Conservation (phyloP, 1,140 invertebrate species). For the Drosophila baimaii region DNA sequence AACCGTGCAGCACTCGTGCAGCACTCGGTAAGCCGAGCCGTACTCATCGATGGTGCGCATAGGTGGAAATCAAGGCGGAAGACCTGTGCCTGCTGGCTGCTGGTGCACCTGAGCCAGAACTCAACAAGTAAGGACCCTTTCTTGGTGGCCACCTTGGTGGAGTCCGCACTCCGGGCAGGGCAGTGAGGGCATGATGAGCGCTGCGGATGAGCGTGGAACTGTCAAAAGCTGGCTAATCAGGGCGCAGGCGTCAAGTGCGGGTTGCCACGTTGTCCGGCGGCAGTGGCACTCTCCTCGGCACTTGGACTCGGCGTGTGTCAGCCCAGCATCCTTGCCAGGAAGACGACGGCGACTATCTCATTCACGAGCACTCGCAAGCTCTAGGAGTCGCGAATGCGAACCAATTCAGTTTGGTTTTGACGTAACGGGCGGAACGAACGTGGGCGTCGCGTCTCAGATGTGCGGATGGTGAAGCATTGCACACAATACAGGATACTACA, state of each 20-base stretch:
- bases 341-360: constrained; percentile 4
- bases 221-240: constrained; percentile 25
- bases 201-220: constrained; percentile 39
- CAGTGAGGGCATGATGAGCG: constrained; percentile 5
- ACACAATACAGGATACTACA: constrained; percentile 48
- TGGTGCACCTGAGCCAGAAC: constrained; percentile 5
- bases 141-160: too few relatives aligned
- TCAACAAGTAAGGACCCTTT: constrained; percentile 38
- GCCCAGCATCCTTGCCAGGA: constrained; percentile 35
- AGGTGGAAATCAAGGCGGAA: background rate
- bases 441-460: constrained; percentile 26
- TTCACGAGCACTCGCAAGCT: constrained; percentile 8
- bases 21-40: background rate
- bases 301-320: constrained; percentile 10
- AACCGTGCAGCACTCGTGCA: constrained; percentile 21
- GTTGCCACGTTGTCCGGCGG: constrained; percentile 18
- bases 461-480: constrained; percentile 23
- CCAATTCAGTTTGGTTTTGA: constrained; percentile 42
- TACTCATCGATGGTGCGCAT: constrained; percentile 3
- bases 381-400: constrained; percentile 19
- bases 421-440: constrained; percentile 27
- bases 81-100: background rate
- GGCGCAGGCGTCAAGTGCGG: constrained; percentile 55
- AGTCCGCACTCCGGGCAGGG: background rate
- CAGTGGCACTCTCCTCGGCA: constrained; percentile 11